phyloP scores from a whole-genome alignment of 2,797 vertebrate genomes.

The Amphiprion clarkii region DNA sequence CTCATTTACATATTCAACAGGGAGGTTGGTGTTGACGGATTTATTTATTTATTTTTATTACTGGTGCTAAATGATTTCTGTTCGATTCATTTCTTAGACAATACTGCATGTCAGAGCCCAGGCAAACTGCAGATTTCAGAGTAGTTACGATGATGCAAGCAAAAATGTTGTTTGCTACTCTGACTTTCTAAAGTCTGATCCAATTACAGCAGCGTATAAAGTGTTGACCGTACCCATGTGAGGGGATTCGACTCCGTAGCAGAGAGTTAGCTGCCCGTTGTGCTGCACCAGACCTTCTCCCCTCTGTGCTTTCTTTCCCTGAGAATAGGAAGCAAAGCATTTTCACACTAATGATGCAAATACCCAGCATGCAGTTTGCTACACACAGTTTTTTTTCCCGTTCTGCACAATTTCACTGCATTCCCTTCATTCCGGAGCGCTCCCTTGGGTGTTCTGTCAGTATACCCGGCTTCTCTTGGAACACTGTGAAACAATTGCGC shows the following conservation, averaged over 20 bases:
- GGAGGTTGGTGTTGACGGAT: neutral
- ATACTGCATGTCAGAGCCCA: neutral
- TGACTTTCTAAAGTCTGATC: neutral
- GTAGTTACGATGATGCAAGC: neutral
- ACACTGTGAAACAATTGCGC: constrained; percentile 39
- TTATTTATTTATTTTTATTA: neutral
- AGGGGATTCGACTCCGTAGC: constrained; percentile 26
- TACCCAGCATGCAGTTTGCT: constrained; percentile 63
- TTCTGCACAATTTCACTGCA: constrained; percentile 71
- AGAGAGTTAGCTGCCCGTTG: constrained; percentile 8
- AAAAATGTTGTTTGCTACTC: neutral
- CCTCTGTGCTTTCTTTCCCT: constrained; percentile 51
- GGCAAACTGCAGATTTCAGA: neutral
- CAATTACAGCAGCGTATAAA: constrained; percentile 1
- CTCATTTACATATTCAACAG: constrained; percentile 9
- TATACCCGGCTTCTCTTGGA: constrained; percentile 51
- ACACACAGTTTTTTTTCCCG: constrained; percentile 50
- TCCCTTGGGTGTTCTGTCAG: constrained; percentile 66
- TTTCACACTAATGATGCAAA: constrained; percentile 73
- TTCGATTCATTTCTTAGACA: neutral
- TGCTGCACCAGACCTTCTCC: constrained; percentile 19
- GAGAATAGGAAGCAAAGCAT: constrained; percentile 66
- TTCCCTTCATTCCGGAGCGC: constrained; percentile 74
- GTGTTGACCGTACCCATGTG: constrained; percentile 28
- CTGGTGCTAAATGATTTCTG: neutral